These are phyloP conservation scores for Scomber colias DNA, from an alignment of 2,113 vertebrate genomes.

Conservation along the genomic window DNA sequence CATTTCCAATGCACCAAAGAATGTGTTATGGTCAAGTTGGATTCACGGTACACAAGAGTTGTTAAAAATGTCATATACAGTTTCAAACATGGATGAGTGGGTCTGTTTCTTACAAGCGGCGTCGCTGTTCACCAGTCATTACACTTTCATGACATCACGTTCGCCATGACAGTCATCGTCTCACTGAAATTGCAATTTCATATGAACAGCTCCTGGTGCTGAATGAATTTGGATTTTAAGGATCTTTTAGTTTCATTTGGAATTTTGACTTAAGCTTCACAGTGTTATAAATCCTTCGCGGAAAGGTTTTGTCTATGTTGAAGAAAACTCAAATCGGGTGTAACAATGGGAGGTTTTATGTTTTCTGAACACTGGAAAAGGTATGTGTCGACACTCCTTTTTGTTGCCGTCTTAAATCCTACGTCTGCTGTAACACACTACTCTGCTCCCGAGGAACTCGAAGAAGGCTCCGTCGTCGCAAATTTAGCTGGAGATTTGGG, in stretches of 20 bases:
- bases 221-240: not conserved
- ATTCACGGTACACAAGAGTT: too few relatives aligned
- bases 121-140: too few relatives aligned
- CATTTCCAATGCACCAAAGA: too few relatives aligned
- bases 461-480: constrained; percentile 80
- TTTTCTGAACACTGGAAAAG: not conserved
- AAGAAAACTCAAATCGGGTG: not conserved
- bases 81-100: too few relatives aligned
- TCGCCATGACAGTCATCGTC: too few relatives aligned
- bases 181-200: too few relatives aligned
- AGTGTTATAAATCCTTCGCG: too few relatives aligned
- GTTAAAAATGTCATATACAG: too few relatives aligned
- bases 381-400: constrained; percentile 23
- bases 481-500: constrained; percentile 82
- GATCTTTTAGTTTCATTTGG: not conserved
- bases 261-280: not conserved
- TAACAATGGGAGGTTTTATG: not conserved
- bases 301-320: too few relatives aligned
- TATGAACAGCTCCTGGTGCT: not conserved
- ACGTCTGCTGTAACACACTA: constrained; percentile 60
- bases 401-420: not conserved
- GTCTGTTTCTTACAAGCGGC: too few relatives aligned
- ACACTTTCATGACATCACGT: too few relatives aligned
- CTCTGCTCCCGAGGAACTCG: constrained; percentile 76
- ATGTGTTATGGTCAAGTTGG: too few relatives aligned